Conservation (phyloP, 2,113 vertebrate species). For the Daubentonia madagascariensis region DNA sequence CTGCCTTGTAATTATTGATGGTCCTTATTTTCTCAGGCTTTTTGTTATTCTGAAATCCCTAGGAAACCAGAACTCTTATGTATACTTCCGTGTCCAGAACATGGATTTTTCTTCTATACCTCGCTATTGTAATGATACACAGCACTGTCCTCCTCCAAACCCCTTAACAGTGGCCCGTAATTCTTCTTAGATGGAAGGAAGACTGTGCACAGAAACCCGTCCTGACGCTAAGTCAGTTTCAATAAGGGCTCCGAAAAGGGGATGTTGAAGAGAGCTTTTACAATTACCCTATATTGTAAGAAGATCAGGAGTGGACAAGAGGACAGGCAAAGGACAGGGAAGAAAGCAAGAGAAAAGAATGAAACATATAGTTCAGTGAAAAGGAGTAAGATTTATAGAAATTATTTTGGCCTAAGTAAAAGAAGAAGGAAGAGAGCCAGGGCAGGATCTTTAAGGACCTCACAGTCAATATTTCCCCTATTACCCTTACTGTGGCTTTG, state of each 20-base stretch:
- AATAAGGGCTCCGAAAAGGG: background rate
- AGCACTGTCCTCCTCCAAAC: background rate
- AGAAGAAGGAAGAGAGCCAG: background rate
- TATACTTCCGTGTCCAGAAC: background rate
- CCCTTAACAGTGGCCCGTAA: background rate
- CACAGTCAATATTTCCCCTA: background rate
- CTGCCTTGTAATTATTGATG: background rate
- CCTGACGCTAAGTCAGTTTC: background rate
- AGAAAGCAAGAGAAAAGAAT: background rate
- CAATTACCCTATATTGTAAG: background rate
- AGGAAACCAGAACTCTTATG: background rate
- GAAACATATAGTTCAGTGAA: background rate
- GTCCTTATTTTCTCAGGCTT: background rate
- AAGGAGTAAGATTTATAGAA: background rate
- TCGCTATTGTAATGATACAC: background rate
- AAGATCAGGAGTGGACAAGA: background rate
- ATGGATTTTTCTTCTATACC: background rate
- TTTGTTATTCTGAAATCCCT: slow-evolving; percentile 3
- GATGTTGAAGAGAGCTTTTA: background rate
- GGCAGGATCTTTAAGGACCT: background rate
- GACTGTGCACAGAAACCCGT: background rate
- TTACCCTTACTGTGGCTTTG: background rate
- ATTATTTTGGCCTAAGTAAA: background rate
- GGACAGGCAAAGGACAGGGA: background rate
- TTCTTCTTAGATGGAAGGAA: background rate